phyloP scores from a whole-genome alignment of 2,888 invertebrate species.

The Hipparchia semele region DNA sequence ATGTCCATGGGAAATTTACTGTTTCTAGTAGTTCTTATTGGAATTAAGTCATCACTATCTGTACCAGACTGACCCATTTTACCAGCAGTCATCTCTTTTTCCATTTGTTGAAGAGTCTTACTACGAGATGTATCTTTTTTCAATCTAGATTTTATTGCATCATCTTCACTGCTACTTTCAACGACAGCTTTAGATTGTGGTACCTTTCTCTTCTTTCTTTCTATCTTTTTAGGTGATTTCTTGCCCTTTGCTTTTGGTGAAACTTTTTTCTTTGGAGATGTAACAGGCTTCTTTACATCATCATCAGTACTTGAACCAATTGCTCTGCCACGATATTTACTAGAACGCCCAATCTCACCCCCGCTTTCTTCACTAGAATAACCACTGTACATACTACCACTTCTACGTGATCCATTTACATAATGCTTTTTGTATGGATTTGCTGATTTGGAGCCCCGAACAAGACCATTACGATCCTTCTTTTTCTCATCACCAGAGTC shows the following conservation, averaged over 20 bases:
- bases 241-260: constrained; percentile 73
- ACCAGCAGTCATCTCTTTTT: constrained; percentile 87
- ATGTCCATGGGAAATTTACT: constrained; percentile 87
- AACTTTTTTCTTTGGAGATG: constrained; percentile 76
- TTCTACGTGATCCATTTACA: constrained; percentile 88
- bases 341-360: constrained; percentile 61
- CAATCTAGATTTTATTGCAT: constrained; percentile 63
- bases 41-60: constrained; percentile 91
- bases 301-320: constrained; percentile 84
- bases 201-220: constrained; percentile 79
- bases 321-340: constrained; percentile 63
- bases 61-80: constrained; percentile 83
- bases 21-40: constrained; percentile 82
- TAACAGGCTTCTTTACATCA: constrained; percentile 72
- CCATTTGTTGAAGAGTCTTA: constrained; percentile 87
- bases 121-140: constrained; percentile 80
- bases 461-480: constrained; percentile 87
- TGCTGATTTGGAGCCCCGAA: constrained; percentile 75
- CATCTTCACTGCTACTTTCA: constrained; percentile 86
- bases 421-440: constrained; percentile 90
- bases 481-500: constrained; percentile 85
- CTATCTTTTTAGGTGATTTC: constrained; percentile 68
- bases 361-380: constrained; percentile 79
- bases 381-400: constrained; percentile 86
- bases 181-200: constrained; percentile 75